Evolutionary conservation across 2,888 invertebrate species (phyloP), one percentile per base, ranked within the genome.

Genomic region (Caenorhabditis auriculariae): DNA sequence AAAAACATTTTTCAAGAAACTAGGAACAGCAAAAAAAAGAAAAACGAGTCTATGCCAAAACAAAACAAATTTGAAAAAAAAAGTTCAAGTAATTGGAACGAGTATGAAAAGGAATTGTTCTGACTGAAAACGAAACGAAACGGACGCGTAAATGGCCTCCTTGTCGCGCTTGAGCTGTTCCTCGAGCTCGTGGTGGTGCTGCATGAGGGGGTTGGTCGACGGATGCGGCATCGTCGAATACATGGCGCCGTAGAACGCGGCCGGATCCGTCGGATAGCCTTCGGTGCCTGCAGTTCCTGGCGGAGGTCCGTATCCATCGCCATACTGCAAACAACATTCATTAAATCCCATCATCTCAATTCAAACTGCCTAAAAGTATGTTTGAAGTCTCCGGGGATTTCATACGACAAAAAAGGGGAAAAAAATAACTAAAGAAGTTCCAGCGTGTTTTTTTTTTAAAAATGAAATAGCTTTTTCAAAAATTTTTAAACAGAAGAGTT

Each of bases 161-260:
- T 78, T 79, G 58, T 78, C 74, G 7, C 72, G 60, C 44, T 79
- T 77, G 47, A 74, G 21, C 26, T 66, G 69, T 23, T 76, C 76
- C 46, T 70, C 69, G 5, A 45, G 21, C 21, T 47, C 27, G 53
- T 53, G 50, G 28, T 49, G 58, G 43, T 52, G 59, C 42, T 60
- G 53, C 63, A 66, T 66, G 63, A 66, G 60, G 43, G 55, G 53
- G 38, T 62, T 62, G 23, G 63, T 45, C 27, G 64, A 42, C 21
- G 61, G 51, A 29, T 45, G 52, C 12, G 54, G 56, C 7, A 52
- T 52, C 66, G 60, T 62, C 28, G 28, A 39, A 6, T 55, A 26
- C 43, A 60, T 63, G 15, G 58, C 27, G 21, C 35, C 46, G 46
- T 54, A 62, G 39, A 58, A 62, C 12, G 54, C 54, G 4, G 50